Conservation (phyloP, 1,140 invertebrate genomes). For the Centruroides sculpturatus region DNA sequence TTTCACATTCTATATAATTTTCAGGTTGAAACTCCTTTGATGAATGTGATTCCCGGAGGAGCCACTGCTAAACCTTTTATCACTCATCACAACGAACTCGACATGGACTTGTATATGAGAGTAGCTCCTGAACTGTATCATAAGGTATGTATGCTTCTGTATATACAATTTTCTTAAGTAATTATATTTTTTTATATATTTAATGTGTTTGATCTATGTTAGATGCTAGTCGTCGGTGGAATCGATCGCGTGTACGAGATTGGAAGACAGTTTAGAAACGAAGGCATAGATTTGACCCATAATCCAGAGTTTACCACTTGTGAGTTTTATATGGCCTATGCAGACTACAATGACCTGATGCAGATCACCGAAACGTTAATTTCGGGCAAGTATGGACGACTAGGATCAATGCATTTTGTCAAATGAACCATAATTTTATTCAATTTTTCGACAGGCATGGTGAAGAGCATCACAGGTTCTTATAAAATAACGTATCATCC, state of each 20-base stretch:
- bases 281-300: conserved; percentile 96
- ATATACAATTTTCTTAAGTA: neutral
- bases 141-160: conserved; percentile 42
- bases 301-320: conserved; percentile 99
- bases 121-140: conserved; percentile 96
- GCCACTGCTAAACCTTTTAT: conserved; percentile 97
- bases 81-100: conserved; percentile 96
- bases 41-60: conserved; percentile 98
- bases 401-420: no score
- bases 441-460: conserved; percentile 39
- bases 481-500: conserved; percentile 82
- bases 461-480: conserved; percentile 47
- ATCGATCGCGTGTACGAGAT: conserved; percentile 97
- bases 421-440: no score
- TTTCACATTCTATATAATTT: neutral
- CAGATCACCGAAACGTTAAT: conserved; percentile 79
- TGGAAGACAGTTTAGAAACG: conserved; percentile 92
- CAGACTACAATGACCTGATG: conserved; percentile 95
- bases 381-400: conserved; percentile 41
- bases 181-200: conserved; percentile 4
- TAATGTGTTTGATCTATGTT: conserved; percentile 15
- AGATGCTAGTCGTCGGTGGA: conserved; percentile 94
- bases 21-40: conserved; percentile 93
- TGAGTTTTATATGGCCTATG: conserved; percentile 99
- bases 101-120: conserved; percentile 93